These are phyloP conservation scores for Labeo calbasu DNA, from an alignment of 2,797 vertebrate genomes.

Conservation along the genomic window DNA sequence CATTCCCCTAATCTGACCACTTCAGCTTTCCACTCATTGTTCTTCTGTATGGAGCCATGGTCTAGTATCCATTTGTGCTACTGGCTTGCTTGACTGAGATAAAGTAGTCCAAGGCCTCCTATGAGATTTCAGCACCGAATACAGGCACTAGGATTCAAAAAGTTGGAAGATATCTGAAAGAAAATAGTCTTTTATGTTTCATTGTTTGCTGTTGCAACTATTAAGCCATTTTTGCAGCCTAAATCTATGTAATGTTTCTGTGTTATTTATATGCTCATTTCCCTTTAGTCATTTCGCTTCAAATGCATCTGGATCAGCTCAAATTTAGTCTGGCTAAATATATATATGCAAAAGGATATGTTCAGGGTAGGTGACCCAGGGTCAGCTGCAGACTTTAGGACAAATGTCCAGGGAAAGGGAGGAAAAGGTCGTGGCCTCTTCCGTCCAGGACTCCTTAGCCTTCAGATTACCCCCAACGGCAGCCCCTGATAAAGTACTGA, in stretches of 20 bases:
- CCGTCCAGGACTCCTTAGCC: slow-evolving; percentile 73
- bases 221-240: not conserved
- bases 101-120: slow-evolving; percentile 58
- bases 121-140: slow-evolving; percentile 24
- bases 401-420: slow-evolving; percentile 59
- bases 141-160: slow-evolving; percentile 9
- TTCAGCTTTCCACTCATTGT: slow-evolving; percentile 75
- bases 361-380: slow-evolving; percentile 26
- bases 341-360: slow-evolving; percentile 20
- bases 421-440: slow-evolving; percentile 74
- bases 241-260: not conserved
- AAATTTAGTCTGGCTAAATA: not conserved
- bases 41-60: slow-evolving; percentile 68
- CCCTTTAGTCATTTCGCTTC: not conserved
- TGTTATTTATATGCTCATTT: not conserved
- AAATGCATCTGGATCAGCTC: not conserved
- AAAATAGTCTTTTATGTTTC: slow-evolving; percentile 19
- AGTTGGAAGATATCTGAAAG: slow-evolving; percentile 31
- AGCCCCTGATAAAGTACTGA: slow-evolving; percentile 78
- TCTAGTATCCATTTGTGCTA: slow-evolving; percentile 71
- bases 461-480: slow-evolving; percentile 78
- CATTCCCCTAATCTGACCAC: slow-evolving; percentile 69
- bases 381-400: slow-evolving; percentile 56
- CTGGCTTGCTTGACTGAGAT: slow-evolving; percentile 73
- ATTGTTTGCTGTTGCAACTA: slow-evolving; percentile 4